Evolutionary conservation across 2,113 vertebrate genomes (phyloP).

Genomic region (Myxocyprinus asiaticus): DNA sequence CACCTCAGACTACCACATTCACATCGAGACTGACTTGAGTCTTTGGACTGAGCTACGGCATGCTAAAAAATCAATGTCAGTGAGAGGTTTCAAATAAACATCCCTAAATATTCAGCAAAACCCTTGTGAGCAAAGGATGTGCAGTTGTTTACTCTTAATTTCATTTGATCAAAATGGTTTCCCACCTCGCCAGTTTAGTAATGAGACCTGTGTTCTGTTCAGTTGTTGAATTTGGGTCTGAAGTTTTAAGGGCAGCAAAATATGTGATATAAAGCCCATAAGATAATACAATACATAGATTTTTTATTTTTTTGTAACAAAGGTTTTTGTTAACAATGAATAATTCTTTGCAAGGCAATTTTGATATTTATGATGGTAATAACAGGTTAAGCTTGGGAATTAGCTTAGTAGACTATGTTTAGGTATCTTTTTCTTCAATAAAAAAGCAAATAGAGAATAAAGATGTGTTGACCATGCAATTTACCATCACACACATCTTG

Average conservation of each 20-base stretch:
- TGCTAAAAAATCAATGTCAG: no score
- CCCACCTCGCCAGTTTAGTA: constrained; percentile 52
- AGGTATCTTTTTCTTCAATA: no score
- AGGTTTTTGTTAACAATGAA: no score
- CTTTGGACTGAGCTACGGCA: no score
- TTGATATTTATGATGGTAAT: not conserved
- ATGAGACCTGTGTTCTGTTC: constrained; percentile 26
- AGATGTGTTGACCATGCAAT: not conserved
- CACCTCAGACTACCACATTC: not conserved
- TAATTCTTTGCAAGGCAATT: no score
- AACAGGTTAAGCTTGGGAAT: not conserved
- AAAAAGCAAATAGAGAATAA: not conserved
- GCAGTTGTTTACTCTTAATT: no score
- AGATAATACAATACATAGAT: no score
- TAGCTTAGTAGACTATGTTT: no score
- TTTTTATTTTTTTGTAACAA: no score
- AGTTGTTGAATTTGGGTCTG: not conserved
- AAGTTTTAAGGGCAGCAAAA: constrained; percentile 11
- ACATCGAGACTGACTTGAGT: not conserved
- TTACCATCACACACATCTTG: constrained; percentile 7
- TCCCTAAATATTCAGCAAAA: not conserved
- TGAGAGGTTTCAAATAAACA: no score
- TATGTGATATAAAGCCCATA: not conserved
- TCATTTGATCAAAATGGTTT: no score
- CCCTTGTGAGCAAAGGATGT: not conserved